Conservation (phyloP, 2,113 vertebrate species). For the Corythoichthys intestinalis region DNA sequence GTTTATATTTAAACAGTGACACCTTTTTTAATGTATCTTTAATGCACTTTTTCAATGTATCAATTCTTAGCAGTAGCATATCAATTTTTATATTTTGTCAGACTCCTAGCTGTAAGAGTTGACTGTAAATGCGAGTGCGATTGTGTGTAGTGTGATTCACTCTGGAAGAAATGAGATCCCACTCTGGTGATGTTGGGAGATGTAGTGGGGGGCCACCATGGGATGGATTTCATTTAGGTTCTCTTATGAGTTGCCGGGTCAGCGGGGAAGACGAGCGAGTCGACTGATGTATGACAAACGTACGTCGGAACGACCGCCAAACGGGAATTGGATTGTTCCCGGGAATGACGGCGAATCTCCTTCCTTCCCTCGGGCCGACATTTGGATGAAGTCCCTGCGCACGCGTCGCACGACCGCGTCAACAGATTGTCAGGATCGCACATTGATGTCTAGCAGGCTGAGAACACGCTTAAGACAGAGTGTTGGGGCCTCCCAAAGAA, state of each 20-base stretch:
- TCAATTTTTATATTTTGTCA: no score
- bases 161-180: conserved; percentile 61
- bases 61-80: no score
- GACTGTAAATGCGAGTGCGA: no score
- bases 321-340: conserved; percentile 53
- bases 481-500: no score
- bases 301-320: conserved; percentile 31
- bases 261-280: conserved; percentile 44
- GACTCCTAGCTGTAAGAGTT: no score
- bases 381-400: neutral
- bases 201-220: neutral
- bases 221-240: conserved; percentile 58
- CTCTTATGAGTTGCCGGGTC: conserved; percentile 55
- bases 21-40: no score
- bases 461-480: no score
- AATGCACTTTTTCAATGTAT: no score
- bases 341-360: conserved; percentile 21
- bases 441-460: neutral
- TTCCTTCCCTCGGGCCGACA: neutral
- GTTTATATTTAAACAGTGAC: no score
- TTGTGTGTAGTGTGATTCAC: conserved; percentile 23
- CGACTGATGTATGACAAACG: conserved; percentile 61
- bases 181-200: conserved; percentile 7
- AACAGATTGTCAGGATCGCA: neutral
- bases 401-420: neutral